Base-by-base conservation (phyloP, 2,888 invertebrate genomes). In the Chironomus tentans region DNA sequence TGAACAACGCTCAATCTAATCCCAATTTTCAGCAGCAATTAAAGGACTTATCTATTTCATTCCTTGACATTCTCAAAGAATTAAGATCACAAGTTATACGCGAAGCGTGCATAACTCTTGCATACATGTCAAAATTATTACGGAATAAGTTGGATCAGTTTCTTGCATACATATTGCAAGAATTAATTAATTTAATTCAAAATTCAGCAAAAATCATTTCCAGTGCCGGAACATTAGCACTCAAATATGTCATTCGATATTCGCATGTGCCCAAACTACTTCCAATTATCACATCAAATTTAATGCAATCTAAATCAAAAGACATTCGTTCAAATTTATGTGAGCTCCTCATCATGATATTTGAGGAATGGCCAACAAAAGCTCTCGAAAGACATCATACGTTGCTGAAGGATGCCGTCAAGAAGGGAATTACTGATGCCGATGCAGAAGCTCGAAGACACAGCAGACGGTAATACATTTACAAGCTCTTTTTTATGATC, bases 161-260 rank as follows among this genome's bases (percentile, higher is more conserved):
- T 85, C 92, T 93, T 62, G 92, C 96, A 82, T 88, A 90, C 78
- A 88, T 97, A 74, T 84, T 98, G 70, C 92, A 92, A 78, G 89
- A 90, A 79, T 85, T 98, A 38, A 93, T 98, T 56, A 91, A 91
- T 82, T 88, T 98, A 77, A 94, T 98, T 83, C 95, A 94, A 81
- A 98, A 97, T 83, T 94, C 95, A 79, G 97, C 96, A 78, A 98
- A 98, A 89, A 94, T 95, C 78, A 93, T 98, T 83, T 92, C 97
- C 5, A 92, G 95, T 0, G 92, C 96, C 0, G 96, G 95, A 71
- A 88, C 90, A 2, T 90, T 96, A 76, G 91, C 94, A 78, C 89
- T 97, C 50, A 90, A 92, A 72, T 97, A 95, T 85, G 92, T 98
- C 73, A 91, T 98, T 77, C 89, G 90, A 81, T 88, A 93, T 83